These are phyloP conservation scores for Piscicola geometra DNA, from an alignment of 2,888 invertebrate genomes.

Conservation along the genomic window DNA sequence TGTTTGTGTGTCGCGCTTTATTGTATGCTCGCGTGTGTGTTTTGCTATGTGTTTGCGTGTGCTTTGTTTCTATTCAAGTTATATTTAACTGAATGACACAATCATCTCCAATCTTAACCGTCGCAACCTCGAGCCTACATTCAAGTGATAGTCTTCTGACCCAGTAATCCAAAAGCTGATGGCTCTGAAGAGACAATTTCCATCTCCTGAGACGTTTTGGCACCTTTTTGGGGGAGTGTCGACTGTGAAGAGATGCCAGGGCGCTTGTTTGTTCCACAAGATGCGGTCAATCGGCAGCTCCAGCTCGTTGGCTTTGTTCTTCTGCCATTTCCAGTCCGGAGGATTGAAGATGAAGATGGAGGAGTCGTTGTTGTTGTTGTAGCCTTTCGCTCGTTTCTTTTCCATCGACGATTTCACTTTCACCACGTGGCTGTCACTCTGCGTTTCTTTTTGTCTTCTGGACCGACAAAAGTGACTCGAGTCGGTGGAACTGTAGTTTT, in stretches of 20 bases:
- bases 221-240: constrained; percentile 33
- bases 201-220: constrained; percentile 33
- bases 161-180: constrained; percentile 36
- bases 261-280: neutral
- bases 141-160: constrained; percentile 32
- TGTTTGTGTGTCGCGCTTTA: too few relatives aligned
- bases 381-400: neutral
- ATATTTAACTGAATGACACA: neutral
- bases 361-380: constrained; percentile 13
- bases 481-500: too few relatives aligned
- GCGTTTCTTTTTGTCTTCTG: neutral
- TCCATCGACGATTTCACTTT: constrained; percentile 15
- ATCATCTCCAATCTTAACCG: neutral
- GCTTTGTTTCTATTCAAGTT: too few relatives aligned
- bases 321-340: constrained; percentile 34
- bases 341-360: constrained; percentile 32
- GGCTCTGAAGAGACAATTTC: constrained; percentile 35
- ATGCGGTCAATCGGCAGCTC: constrained; percentile 17
- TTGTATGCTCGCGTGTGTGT: too few relatives aligned
- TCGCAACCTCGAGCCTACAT: constrained; percentile 10
- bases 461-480: too few relatives aligned
- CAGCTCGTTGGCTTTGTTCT: constrained; percentile 18
- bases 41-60: too few relatives aligned
- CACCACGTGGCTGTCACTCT: constrained; percentile 20
- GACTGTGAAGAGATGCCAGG: constrained; percentile 28